Evolutionary conservation across 2,113 vertebrate species (phyloP).

Genomic region (Lethenteron reissneri): DNA sequence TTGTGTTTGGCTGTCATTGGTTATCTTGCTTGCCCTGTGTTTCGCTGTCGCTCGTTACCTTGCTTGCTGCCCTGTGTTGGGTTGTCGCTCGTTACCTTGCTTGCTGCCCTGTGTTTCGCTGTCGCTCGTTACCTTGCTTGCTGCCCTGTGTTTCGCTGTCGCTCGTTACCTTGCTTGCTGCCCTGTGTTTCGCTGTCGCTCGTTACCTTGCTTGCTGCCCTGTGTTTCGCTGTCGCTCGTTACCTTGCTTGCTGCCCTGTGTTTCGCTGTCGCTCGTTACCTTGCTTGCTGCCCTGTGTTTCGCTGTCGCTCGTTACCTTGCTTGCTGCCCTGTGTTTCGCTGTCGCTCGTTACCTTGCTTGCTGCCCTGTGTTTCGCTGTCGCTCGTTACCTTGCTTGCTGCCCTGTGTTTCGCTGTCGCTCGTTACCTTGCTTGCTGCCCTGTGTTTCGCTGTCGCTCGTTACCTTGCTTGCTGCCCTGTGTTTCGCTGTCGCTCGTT

Average conservation of each 20-base stretch:
- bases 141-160: not conserved
- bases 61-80: not conserved
- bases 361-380: not conserved
- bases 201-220: not conserved
- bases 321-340: not conserved
- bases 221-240: not conserved
- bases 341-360: not conserved
- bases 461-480: not conserved
- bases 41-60: not conserved
- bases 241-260: not conserved
- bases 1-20: too few species aligned
- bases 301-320: not conserved
- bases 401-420: not conserved
- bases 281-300: not conserved
- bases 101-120: not conserved
- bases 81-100: not conserved
- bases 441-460: not conserved
- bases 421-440: not conserved
- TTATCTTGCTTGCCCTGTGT: not conserved
- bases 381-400: not conserved
- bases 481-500: not conserved
- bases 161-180: not conserved
- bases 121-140: too few species aligned
- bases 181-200: not conserved
- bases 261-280: not conserved